These are phyloP conservation scores for Ictalurus furcatus DNA, from an alignment of 2,113 vertebrate species.

Conservation along the genomic window DNA sequence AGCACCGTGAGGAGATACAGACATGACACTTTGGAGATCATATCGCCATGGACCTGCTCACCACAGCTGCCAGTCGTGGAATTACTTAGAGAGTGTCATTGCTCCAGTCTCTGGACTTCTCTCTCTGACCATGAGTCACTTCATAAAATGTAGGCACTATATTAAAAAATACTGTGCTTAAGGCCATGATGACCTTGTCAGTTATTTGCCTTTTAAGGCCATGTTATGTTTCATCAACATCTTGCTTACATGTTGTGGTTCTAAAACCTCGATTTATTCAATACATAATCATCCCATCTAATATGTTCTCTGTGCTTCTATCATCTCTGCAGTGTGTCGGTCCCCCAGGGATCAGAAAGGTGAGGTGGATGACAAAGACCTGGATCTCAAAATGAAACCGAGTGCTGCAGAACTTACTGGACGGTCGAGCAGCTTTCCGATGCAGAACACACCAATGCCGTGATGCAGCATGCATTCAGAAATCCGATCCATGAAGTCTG, in stretches of 20 bases:
- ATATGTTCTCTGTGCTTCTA: neutral
- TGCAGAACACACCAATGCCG: neutral
- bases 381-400: neutral
- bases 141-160: neutral
- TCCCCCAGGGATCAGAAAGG: neutral
- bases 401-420: constrained; percentile 19
- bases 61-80: constrained; percentile 18
- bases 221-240: neutral
- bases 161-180: neutral
- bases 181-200: neutral
- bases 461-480: constrained; percentile 5
- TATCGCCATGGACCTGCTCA: constrained; percentile 72
- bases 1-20: constrained; percentile 94
- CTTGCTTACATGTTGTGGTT: neutral
- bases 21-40: constrained; percentile 98
- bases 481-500: neutral
- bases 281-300: neutral
- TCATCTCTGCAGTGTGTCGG: constrained; percentile 27
- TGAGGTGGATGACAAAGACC: neutral
- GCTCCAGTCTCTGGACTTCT: constrained; percentile 10
- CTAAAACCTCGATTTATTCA: neutral
- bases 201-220: neutral
- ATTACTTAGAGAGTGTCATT: constrained; percentile 31
- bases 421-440: neutral
- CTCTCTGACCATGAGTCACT: constrained; percentile 14